Conservation (phyloP, 2,888 invertebrate genomes). For the Eupithecia subfuscata region DNA sequence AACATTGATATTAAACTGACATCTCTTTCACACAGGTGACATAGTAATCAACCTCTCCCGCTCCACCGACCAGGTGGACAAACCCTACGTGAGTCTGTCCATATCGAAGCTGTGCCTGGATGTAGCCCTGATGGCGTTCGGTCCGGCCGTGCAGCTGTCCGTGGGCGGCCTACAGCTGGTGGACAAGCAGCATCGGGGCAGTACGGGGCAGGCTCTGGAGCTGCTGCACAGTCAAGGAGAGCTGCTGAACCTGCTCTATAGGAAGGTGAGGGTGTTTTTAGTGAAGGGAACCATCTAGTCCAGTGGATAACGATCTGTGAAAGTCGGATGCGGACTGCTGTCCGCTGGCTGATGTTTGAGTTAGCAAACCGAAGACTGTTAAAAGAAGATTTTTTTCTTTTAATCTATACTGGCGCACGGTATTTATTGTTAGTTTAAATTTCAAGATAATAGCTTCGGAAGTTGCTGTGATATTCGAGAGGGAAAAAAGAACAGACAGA, state of each 20-base stretch:
- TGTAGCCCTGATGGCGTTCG: slow-evolving; percentile 90
- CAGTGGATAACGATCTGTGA: no score
- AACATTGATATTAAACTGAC: background rate
- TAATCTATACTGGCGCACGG: no score
- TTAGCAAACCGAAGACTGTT: no score
- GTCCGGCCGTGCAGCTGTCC: slow-evolving; percentile 89
- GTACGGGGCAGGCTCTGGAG: slow-evolving; percentile 90
- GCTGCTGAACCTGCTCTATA: slow-evolving; percentile 88
- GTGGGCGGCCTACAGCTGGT: slow-evolving; percentile 77
- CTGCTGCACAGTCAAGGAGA: slow-evolving; percentile 87
- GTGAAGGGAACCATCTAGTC: no score
- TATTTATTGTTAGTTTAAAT: no score
- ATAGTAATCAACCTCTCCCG: slow-evolving; percentile 87
- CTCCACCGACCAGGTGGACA: slow-evolving; percentile 86
- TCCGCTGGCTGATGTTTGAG: no score
- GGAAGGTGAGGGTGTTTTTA: slow-evolving; percentile 83
- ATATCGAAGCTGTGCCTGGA: slow-evolving; percentile 88
- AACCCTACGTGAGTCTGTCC: slow-evolving; percentile 89
- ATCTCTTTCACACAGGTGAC: slow-evolving; percentile 69
- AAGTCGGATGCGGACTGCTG: no score
- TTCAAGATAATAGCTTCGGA: no score
- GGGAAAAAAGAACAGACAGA: no score
- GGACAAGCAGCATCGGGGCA: slow-evolving; percentile 90
- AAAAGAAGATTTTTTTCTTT: no score
- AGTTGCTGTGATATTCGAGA: no score